Evolutionary conservation across 1,140 invertebrate species (phyloP).

Genomic region (Neodiprion lecontei): DNA sequence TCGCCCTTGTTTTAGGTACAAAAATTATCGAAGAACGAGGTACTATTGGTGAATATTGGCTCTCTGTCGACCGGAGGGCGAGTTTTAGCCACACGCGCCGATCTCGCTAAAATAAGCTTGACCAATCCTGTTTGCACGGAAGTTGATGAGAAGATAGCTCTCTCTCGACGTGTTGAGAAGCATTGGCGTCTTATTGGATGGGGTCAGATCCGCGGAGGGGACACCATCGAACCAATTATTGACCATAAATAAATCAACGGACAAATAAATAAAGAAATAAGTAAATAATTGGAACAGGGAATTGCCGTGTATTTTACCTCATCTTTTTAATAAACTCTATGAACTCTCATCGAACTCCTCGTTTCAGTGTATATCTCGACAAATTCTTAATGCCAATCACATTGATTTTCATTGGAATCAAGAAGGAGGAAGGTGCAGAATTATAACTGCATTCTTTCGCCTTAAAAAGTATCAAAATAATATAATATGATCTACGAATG

Average conservation of each 20-base stretch:
- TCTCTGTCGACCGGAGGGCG: slow-evolving; percentile 97
- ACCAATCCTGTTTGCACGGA: slow-evolving; percentile 99
- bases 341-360: neutral
- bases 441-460: no score
- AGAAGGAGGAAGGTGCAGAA: no score
- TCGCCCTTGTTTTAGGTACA: slow-evolving; percentile 67
- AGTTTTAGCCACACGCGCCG: slow-evolving; percentile 94
- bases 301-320: neutral
- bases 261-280: slow-evolving; percentile 11
- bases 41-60: slow-evolving; percentile 98
- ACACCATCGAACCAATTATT: slow-evolving; percentile 79
- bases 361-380: no score
- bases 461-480: no score
- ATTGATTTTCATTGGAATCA: no score
- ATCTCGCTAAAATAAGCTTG: slow-evolving; percentile 97
- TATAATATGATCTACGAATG: no score
- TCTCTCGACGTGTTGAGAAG: slow-evolving; percentile 97
- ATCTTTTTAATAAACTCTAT: neutral
- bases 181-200: slow-evolving; percentile 99
- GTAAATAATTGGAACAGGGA: neutral
- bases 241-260: slow-evolving; percentile 46
- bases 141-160: slow-evolving; percentile 97
- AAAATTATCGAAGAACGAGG: slow-evolving; percentile 60
- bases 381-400: no score
- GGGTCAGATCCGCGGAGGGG: slow-evolving; percentile 93